These are phyloP conservation scores for Thomomys bottae DNA, from an alignment of 2,113 vertebrate genomes.

Conservation along the genomic window DNA sequence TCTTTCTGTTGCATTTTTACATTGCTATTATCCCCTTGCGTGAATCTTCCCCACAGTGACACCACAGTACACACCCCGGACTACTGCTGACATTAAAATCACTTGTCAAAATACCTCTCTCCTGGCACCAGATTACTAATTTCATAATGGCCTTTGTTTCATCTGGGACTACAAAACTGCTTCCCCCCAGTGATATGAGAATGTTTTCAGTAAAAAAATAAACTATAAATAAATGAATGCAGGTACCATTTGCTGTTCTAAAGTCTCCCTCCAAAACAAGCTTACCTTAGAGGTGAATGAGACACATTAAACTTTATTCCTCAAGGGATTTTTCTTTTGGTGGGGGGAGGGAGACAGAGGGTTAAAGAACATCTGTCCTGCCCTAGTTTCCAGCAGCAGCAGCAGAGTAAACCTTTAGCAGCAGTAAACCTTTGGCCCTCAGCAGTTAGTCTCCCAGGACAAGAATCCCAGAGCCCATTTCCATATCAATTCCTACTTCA, in stretches of 20 bases:
- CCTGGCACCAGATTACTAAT: not conserved
- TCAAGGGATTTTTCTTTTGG: not conserved
- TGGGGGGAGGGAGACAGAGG: too few relatives aligned
- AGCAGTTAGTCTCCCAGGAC: not conserved
- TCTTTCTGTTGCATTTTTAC: constrained; percentile 70
- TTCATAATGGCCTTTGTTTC: constrained; percentile 30
- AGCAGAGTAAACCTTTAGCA: not conserved
- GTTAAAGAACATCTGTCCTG: not conserved
- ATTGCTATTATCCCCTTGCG: constrained; percentile 54
- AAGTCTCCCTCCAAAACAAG: constrained; percentile 57
- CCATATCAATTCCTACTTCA: not conserved
- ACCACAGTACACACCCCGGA: constrained; percentile 60
- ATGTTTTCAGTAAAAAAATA: not conserved
- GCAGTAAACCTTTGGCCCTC: not conserved
- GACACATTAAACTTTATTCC: constrained; percentile 26
- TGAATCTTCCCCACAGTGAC: constrained; percentile 48
- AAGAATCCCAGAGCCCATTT: not conserved
- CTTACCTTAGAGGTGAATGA: not conserved
- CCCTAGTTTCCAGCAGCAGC: too few relatives aligned
- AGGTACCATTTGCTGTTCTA: not conserved
- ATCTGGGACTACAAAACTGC: not conserved
- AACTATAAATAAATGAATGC: not conserved
- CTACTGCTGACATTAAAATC: constrained; percentile 72
- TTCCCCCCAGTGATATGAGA: constrained; percentile 2
- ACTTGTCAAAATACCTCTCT: constrained; percentile 65